These are phyloP conservation scores for Damaliscus lunatus DNA, from an alignment of 2,113 vertebrate genomes.

Conservation along the genomic window DNA sequence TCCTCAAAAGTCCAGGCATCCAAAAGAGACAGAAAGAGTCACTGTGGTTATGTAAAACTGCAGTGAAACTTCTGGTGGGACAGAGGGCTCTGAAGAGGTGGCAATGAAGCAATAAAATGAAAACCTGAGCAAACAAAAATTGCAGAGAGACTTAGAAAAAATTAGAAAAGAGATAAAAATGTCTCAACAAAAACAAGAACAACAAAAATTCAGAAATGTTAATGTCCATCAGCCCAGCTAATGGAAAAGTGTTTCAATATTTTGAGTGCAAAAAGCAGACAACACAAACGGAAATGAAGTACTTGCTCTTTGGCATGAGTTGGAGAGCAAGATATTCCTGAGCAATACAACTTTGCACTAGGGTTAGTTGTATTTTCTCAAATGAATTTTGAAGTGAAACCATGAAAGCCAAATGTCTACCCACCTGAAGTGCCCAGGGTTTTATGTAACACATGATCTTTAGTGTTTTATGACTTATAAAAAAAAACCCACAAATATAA, in stretches of 20 bases:
- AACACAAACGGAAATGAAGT: not conserved
- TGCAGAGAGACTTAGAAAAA: constrained; percentile 46
- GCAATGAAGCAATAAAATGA: constrained; percentile 57
- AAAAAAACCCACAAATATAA: not conserved
- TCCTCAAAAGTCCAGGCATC: constrained; percentile 57
- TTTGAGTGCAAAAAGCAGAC: not conserved
- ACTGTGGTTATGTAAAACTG: constrained; percentile 58
- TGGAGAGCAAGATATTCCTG: not conserved
- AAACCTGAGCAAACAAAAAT: constrained; percentile 55
- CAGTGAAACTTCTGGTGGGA: constrained; percentile 55
- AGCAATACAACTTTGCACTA: not conserved
- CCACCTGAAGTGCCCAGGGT: not conserved
- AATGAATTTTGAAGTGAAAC: constrained; percentile 30
- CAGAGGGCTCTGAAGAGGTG: constrained; percentile 62
- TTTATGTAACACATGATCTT: not conserved
- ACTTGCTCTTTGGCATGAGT: not conserved
- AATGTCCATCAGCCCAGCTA: not conserved
- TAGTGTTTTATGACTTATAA: constrained; percentile 4
- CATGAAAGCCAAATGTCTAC: not conserved
- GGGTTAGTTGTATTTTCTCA: not conserved
- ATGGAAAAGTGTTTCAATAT: not conserved
- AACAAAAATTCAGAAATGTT: not conserved
- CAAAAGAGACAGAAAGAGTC: constrained; percentile 58
- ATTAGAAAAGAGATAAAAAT: constrained; percentile 32
- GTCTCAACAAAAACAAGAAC: not conserved